Evolutionary conservation across 2,113 vertebrate species (phyloP), one percentile per base, ranked within the genome.

Genomic region (Hassar affinis): DNA sequence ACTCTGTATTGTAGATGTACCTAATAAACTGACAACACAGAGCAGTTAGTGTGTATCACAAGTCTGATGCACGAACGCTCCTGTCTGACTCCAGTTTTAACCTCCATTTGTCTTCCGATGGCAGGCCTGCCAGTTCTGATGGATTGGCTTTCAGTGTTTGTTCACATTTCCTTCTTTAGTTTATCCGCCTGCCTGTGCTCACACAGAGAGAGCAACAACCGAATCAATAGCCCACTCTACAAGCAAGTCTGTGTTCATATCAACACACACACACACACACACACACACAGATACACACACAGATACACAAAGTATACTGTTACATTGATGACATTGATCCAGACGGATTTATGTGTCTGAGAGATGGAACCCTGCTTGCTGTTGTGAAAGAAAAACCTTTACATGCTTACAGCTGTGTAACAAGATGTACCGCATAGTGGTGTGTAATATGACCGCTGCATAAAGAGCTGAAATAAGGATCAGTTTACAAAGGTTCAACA

Each of bases 181-280:
- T 72, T 74, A 30, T 71, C 69, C 35, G 59, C 47, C 18, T 38
- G n/a, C n/a, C 3, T 27, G 49, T 35, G 49, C 27, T 54, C 49
- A 11, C 8, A 1, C 49, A 0, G 72, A 27, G 25, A 59, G 57
- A 64, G 57, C 25, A 51, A 47, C 59, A 49, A 64, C 78, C n/a
- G 14, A 56, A 81, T 81, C 80, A 30, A 81, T 81, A 81, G 52
- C 51, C 3, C 68, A 5, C 64, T 69, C 35, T 22, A 42, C 68
- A 49, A 42, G 30, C 51, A 33, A 45, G 75, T 47, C 81, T 35
- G n/a, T 59, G 52, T 76, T 35, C 76, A 38, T 64, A 88, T 81
- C 86, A 80, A 82, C 17, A 76, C 74, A 74, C 80, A 82, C 68
- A 61, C 54, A 84, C 78, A 74, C 74, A 86, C 75, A 71, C 62